Evolutionary conservation across 2,888 invertebrate genomes (phyloP), one percentile per base, ranked within the genome.

Genomic region (Torymus tubicola): DNA sequence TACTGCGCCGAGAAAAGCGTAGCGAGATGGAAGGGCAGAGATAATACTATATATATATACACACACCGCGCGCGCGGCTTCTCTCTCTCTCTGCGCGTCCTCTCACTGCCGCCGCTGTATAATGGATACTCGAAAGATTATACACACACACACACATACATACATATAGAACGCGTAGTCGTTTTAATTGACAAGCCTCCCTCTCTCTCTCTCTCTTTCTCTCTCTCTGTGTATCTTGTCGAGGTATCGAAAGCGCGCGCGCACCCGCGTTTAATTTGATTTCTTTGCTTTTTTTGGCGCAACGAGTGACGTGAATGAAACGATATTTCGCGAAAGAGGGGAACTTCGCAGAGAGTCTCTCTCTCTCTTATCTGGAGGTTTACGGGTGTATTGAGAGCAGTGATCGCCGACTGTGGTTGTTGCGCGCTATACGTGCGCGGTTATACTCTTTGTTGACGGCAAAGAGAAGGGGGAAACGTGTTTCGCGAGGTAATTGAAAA

Each of bases 51-150:
- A 16, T 50, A 42, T 14, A 24, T 55, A 14, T 8, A 16, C 21
- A 42, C 12, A 24, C 42, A 84, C 86, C 86, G 85, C 85, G 86
- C 86, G 79, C 83, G 83, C 80, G 78, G 5, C 42, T 42, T 8
- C 81, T 82, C 84, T 75, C 82, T 84, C 83, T 83, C 82, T 84
- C 82, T 81, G 84, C 83, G 18, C 14, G n/a, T 55, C 18, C 69
- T 31, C 50, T 21, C 57, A 5, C 50, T 60, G 83, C 21, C 21
- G 21, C 21, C 42, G 42, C 8, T 42, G 42, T 42, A 42, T 87
- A 87, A 89, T 87, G 87, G 87, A 89, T 87, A 88, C 88, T 87
- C 87, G 87, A 88, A 88, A 89, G 89, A 89, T 89, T 89, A 88
- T 83, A 84, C 85, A 81, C 84, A 84, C 85, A 81, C 21, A 21